Evolutionary conservation across 2,113 vertebrate genomes (phyloP), one percentile per base, ranked within the genome.

Genomic region (Rousettus leschenaultii): DNA sequence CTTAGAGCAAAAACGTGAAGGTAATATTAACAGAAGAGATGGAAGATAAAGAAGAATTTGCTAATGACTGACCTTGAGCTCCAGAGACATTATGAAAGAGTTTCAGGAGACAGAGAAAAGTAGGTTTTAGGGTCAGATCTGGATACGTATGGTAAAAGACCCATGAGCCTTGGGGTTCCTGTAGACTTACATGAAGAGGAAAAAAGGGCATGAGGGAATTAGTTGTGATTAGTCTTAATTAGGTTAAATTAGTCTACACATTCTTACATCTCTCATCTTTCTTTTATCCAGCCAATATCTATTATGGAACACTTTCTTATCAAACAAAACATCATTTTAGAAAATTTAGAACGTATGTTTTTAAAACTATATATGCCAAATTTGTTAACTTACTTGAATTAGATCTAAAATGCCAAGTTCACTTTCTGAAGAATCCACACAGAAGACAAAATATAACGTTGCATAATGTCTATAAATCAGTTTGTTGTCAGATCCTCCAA

Each of bases 391-490:
- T 99, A 99, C 99, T 99, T 99, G 99, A 98, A 99, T 99, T 97
- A 99, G 98, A 97, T 99, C 99, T 98, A 99, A 99, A 98, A 99
- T 99, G 97, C 99, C 99, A 97, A 99, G 99, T 98, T 99, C 99
- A 86, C 99, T 99, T 98, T 99, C 99, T 85, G 99, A 99, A 86
- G 99, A 99, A 98, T 99, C 99, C 97, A 99, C 99, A 97, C 99
- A 99, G 97, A 99, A 99, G 97, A 99, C 99, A 98, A 99, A 99
- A 99, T 99, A 99, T 53, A 99, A 98, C 0, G 99, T 99, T 95
- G 99, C 99, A 88, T 99, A 99, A 98, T 99, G 99, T 98, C 99
- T 99, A 98, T 99, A 99, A 98, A 99, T 99, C 80, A 99, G 99
- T 97, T 99, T 99, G 99, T 99, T 99, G 98, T 99, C 99, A 40